A percentile compares a stretch with the other conserved stretches of the same genome.
phyloP scores from a whole-genome alignment of 2,797 vertebrate genomes.

The Gymnodraco acuticeps region DNA sequence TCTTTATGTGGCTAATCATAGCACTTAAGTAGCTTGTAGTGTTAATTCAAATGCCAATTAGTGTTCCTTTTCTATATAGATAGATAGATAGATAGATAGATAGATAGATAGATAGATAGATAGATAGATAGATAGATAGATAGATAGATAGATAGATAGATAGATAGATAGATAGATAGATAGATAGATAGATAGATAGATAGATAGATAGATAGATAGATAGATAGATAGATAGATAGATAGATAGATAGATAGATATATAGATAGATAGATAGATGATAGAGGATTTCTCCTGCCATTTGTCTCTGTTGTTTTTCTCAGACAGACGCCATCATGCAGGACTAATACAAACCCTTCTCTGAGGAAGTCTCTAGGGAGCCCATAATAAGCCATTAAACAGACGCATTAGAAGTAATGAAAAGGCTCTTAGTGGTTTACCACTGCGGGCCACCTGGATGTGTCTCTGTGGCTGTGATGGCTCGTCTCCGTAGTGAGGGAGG shows the following conservation, averaged over 20 bases:
- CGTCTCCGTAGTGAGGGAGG: slow-evolving; percentile 1
- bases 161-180: slow-evolving; percentile 1
- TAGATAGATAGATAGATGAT: slow-evolving; percentile 50
- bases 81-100: slow-evolving; percentile 47
- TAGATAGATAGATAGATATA: slow-evolving; percentile 19
- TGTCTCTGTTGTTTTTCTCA: slow-evolving; percentile 39
- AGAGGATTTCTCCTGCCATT: slow-evolving; percentile 29
- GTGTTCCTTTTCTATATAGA: slow-evolving; percentile 18
- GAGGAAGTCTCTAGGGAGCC: slow-evolving; percentile 80
- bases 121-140: slow-evolving; percentile 19
- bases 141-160: background rate
- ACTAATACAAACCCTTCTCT: slow-evolving; percentile 73
- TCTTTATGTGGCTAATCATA: background rate
- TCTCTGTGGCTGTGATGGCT: slow-evolving; percentile 50
- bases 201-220: slow-evolving; percentile 43
- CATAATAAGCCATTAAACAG: slow-evolving; percentile 90
- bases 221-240: slow-evolving; percentile 50
- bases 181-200: slow-evolving; percentile 25
- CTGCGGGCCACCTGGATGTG: slow-evolving; percentile 82
- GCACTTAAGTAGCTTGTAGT: background rate
- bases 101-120: slow-evolving; percentile 55
- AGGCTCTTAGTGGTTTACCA: slow-evolving; percentile 86
- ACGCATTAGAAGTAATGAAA: slow-evolving; percentile 88
- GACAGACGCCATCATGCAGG: slow-evolving; percentile 57
- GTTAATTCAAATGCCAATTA: background rate